phyloP scores from a whole-genome alignment of 2,797 vertebrate species.

The Dromococcyx pavoninus region DNA sequence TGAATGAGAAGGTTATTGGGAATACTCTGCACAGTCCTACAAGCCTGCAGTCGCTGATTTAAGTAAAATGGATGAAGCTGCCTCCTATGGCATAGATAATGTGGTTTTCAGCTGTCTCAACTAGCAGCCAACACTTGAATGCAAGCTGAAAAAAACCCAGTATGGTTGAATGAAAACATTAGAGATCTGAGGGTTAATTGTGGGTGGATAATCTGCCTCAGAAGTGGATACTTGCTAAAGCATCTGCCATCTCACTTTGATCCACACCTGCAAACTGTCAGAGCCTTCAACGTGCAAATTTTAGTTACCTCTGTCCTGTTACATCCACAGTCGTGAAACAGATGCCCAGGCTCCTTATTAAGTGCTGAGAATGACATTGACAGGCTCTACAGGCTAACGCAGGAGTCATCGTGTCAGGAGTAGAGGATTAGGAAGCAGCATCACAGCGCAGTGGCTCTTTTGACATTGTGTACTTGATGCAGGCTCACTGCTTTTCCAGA shows the following conservation, averaged over 20 bases:
- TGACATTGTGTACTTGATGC: fast-evolving
- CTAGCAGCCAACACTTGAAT: not conserved
- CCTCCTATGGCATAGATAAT: fast-evolving
- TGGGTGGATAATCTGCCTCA: not conserved
- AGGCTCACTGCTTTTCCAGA: too few relatives aligned
- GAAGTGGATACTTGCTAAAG: not conserved
- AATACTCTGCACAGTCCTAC: not conserved
- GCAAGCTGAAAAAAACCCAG: not conserved
- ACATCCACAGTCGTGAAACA: not conserved
- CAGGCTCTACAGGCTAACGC: not conserved
- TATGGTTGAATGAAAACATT: not conserved
- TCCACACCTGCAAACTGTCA: not conserved
- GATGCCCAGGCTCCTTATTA: not conserved
- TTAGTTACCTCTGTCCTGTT: too few relatives aligned
- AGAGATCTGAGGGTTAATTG: not conserved
- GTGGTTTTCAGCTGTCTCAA: not conserved
- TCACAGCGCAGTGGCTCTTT: fast-evolving
- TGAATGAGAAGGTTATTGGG: not conserved
- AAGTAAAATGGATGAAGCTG: not conserved
- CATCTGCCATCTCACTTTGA: not conserved
- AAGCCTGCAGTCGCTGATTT: not conserved
- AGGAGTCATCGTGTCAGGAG: too few relatives aligned
- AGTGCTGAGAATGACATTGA: not conserved
- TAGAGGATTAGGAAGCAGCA: fast-evolving
- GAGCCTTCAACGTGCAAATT: fast-evolving